Percentiles rank a stretch among this genome's conserved stretches.
Evolutionary conservation across 2,797 vertebrate genomes (phyloP).

Genomic region (Gambusia yucatana): DNA sequence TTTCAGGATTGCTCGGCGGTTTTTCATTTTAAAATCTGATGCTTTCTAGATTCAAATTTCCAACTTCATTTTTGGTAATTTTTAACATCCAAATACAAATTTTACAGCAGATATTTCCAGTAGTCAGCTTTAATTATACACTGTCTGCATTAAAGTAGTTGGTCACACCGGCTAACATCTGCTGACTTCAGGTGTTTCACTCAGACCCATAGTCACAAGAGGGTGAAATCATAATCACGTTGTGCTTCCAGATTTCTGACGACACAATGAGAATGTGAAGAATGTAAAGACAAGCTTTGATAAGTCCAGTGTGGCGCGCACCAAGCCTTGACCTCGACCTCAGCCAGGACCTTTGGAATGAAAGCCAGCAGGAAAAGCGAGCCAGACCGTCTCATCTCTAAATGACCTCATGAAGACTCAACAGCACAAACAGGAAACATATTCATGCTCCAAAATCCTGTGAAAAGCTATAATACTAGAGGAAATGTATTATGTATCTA

Average conservation of each 20-base stretch:
- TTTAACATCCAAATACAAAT: not conserved
- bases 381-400: not conserved
- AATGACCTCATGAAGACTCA: not conserved
- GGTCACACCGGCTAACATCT: not conserved
- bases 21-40: not conserved
- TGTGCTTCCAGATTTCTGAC: not conserved
- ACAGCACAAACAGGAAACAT: not conserved
- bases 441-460: not conserved
- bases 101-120: not conserved
- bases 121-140: not conserved
- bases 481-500: too few species aligned
- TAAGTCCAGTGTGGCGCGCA: not conserved
- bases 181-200: not conserved
- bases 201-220: not conserved
- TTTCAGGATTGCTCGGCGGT: not conserved
- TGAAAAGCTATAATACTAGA: not conserved
- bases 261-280: not conserved
- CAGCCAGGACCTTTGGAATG: not conserved
- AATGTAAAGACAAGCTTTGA: not conserved
- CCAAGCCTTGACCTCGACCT: not conserved
- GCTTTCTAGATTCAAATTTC: not conserved
- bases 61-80: not conserved
- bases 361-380: not conserved
- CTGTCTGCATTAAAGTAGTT: not conserved
- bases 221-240: not conserved